Evolutionary conservation across 2,888 invertebrate species (phyloP).

Genomic region (Pammene aurita): DNA sequence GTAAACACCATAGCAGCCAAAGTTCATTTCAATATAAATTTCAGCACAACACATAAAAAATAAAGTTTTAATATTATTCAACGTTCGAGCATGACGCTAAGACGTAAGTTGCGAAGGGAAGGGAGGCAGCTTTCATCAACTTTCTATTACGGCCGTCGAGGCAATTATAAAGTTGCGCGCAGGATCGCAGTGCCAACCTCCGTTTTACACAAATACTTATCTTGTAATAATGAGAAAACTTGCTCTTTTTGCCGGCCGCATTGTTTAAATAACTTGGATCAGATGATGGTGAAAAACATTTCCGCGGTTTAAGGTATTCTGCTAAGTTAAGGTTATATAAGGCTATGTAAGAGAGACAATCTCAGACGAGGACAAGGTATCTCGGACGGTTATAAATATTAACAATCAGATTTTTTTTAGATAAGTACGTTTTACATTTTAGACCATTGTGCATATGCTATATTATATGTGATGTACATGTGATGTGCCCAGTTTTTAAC

Average conservation of each 20-base stretch:
- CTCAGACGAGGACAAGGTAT: background rate
- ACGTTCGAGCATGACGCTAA: constrained; percentile 57
- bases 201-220: constrained; percentile 76
- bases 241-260: constrained; percentile 60
- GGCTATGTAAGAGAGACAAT: background rate
- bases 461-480: too few relatives aligned
- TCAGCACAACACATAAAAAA: constrained; percentile 27
- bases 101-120: constrained; percentile 72
- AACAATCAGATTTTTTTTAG: too few relatives aligned
- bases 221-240: constrained; percentile 79
- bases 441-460: background rate
- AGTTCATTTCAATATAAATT: constrained; percentile 24
- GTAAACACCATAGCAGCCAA: constrained; percentile 15
- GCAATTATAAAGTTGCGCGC: constrained; percentile 78
- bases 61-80: constrained; percentile 40
- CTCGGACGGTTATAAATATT: background rate
- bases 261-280: constrained; percentile 59
- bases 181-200: constrained; percentile 63
- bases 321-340: constrained; percentile 2
- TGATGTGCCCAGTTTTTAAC: too few relatives aligned
- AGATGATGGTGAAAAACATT: constrained; percentile 68
- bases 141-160: constrained; percentile 79
- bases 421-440: background rate
- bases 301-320: constrained; percentile 4
- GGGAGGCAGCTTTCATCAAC: constrained; percentile 78